Percentiles rank a stretch among this genome's conserved stretches.
phyloP scores from a whole-genome alignment of 1,140 invertebrate genomes.

The Lepidurus arcticus region DNA sequence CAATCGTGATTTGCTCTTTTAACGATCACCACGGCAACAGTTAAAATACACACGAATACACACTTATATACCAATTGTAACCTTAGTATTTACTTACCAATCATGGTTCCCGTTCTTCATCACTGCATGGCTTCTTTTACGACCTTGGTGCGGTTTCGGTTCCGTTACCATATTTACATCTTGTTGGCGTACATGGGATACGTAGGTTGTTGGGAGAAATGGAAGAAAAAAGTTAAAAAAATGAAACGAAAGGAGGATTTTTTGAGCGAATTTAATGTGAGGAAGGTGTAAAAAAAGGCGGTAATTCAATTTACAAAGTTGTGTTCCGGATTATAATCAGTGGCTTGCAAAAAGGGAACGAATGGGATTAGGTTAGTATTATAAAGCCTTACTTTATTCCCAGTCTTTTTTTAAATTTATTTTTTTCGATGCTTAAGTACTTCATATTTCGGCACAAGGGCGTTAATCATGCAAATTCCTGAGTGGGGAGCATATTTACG shows the following conservation, averaged over 20 bases:
- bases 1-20: too few relatives aligned
- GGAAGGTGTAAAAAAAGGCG: background rate
- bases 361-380: background rate
- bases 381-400: background rate
- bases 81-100: conserved; percentile 54
- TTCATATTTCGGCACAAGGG: conserved; percentile 16
- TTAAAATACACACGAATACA: too few relatives aligned
- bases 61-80: too few relatives aligned
- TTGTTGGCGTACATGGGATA: conserved; percentile 47
- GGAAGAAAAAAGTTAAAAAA: conserved; percentile 35
- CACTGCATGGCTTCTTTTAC: conserved; percentile 68
- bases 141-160: conserved; percentile 74
- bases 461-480: conserved; percentile 27
- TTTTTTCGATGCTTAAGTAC: background rate
- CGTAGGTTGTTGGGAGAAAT: conserved; percentile 37
- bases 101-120: conserved; percentile 68
- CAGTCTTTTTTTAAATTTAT: background rate
- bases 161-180: conserved; percentile 78
- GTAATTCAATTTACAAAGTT: conserved; percentile 5
- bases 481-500: background rate
- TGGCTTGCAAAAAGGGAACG: background rate
- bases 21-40: too few relatives aligned
- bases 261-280: too few relatives aligned
- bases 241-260: too few relatives aligned
- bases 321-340: background rate